phyloP scores from a whole-genome alignment of 2,113 vertebrate species.

The Martes martes region DNA sequence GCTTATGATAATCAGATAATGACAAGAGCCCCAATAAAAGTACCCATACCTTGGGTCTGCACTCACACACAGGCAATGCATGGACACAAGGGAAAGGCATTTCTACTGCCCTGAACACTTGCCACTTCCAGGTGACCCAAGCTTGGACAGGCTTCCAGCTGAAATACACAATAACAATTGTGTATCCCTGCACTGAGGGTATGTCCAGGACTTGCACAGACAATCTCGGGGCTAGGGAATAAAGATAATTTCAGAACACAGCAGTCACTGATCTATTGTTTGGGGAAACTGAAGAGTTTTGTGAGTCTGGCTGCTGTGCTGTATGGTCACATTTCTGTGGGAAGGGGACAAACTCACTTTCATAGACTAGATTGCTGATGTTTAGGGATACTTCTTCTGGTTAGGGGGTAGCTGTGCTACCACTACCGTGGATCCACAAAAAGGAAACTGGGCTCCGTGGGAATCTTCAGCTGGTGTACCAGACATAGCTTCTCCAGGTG shows the following conservation, averaged over 20 bases:
- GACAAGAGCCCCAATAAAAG: too few relatives aligned
- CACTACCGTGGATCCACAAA: too few relatives aligned
- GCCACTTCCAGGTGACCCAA: neutral
- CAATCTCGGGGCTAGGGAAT: neutral
- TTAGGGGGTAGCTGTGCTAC: neutral
- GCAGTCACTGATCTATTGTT: neutral
- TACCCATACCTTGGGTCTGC: too few relatives aligned
- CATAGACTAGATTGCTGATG: neutral
- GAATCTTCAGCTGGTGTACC: neutral
- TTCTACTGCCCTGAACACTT: neutral
- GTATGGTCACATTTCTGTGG: fast-evolving
- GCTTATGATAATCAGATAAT: too few relatives aligned
- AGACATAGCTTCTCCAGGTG: neutral
- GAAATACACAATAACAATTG: neutral
- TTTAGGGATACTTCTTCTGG: too few relatives aligned
- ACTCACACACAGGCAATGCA: too few relatives aligned
- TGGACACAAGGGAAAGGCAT: too few relatives aligned
- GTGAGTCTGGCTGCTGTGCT: neutral
- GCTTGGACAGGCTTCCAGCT: neutral
- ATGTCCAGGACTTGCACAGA: neutral
- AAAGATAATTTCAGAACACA: neutral
- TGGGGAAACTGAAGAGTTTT: neutral
- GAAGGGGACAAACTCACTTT: neutral
- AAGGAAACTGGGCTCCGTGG: neutral
- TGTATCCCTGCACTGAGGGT: neutral